These are phyloP conservation scores for Megalopta genalis DNA, from an alignment of 1,140 invertebrate genomes.

Conservation along the genomic window DNA sequence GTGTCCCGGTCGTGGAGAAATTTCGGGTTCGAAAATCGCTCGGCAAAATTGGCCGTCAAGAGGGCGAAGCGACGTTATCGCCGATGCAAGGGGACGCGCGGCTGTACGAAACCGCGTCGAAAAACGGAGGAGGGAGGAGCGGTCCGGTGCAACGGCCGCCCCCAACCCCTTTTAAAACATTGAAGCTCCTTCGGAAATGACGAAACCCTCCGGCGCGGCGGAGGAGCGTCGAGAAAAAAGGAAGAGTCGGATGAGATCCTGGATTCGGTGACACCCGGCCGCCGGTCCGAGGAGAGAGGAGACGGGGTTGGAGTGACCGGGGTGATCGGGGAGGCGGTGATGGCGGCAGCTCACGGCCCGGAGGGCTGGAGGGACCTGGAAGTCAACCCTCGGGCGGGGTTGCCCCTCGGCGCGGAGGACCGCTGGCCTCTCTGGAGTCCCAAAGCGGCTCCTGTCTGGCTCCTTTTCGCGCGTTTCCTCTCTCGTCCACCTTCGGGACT, in stretches of 20 bases:
- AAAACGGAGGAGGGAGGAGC: background rate
- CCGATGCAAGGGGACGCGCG: background rate
- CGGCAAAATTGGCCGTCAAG: slow-evolving; percentile 24
- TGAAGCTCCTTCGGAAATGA: slow-evolving; percentile 28
- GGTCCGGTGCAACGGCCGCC: background rate
- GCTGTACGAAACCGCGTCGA: background rate
- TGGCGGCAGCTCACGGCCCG: slow-evolving; percentile 42
- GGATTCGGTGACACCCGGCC: slow-evolving; percentile 26
- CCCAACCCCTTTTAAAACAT: slow-evolving; percentile 40
- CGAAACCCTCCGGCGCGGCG: slow-evolving; percentile 17
- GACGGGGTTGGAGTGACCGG: too few relatives aligned
- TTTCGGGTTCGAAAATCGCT: too few relatives aligned
- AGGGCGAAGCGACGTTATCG: slow-evolving; percentile 19
- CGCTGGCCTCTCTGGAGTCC: slow-evolving; percentile 34
- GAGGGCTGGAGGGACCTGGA: slow-evolving; percentile 57
- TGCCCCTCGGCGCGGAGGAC: slow-evolving; percentile 44
- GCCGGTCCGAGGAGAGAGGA: background rate
- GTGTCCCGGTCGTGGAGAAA: too few relatives aligned
- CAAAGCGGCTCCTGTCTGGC: slow-evolving; percentile 46
- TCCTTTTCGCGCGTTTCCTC: slow-evolving; percentile 51
- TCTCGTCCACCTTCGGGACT: slow-evolving; percentile 55
- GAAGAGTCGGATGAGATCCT: slow-evolving; percentile 32
- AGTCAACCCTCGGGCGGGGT: slow-evolving; percentile 64
- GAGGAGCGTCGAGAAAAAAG: slow-evolving; percentile 19
- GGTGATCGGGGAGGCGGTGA: slow-evolving; percentile 41